Base-by-base conservation (phyloP, 1,140 invertebrate species). In the Gryllus bimaculatus region DNA sequence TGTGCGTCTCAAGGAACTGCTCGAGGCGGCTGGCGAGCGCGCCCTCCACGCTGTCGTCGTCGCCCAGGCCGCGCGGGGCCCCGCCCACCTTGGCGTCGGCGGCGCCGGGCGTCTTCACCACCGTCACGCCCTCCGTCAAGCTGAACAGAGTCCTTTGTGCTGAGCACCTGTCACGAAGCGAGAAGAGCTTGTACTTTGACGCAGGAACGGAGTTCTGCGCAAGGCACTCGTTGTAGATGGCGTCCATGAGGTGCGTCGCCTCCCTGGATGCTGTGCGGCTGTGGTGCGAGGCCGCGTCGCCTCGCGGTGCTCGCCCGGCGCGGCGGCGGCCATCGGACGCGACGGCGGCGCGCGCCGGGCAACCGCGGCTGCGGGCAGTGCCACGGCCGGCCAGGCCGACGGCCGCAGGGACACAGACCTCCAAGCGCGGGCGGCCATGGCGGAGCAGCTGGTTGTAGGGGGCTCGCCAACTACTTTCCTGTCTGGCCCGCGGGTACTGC, bases 181-280 rank as follows among this genome's bases (percentile, higher is more conserved):
- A 91, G 86, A 94, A 94, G 81, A 95, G 89, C 84, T 94, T 95
- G 87, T 93, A 93, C 84, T 94, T n/a, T 95, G 80, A 95, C 89
- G 84, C 93, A 95, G 84, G 90, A 91, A 92, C 90, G 3, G 93
- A 93, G 83, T 94, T 93, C 85, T 94, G 94, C 81, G 90, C 89
- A 77, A 94, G 84, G 82, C 93, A 95, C 81, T 95, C 93, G 81
- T 87, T 89, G 84, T 94, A 91, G 82, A 93, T 91, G 82, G 90
- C 90, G 82, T 92, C 90, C 88, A 92, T 88, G 47, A 94, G 88
- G 81, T 95, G n/a, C 93, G 82, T 93, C 93, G 75, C 88, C 89
- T 8, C 49, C 75, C 81, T 89, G 88, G 80, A 90, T 88, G 80
- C 89, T 85, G 83, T 90, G 78, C 90, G 87, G 75, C 86, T 86